Evolutionary conservation across 2,888 invertebrate genomes (phyloP), one percentile per base, ranked within the genome.

Genomic region (Rhogogaster chlorosoma): DNA sequence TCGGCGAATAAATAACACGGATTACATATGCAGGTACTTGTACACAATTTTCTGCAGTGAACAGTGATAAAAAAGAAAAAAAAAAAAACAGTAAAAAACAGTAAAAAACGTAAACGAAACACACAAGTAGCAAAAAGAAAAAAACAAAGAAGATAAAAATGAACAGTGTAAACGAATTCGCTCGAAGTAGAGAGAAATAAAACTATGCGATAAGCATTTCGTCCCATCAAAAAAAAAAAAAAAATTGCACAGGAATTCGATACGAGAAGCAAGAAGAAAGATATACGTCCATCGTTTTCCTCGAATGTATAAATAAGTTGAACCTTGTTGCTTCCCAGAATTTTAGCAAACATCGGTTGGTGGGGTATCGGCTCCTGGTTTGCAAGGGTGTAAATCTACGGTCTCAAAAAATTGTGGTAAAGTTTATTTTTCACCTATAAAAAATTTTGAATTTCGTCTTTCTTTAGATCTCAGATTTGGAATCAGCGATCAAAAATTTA

Each of bases 381-480:
- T 26, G 7, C 12, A 10, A 15, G 49, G 38, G 38, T 36, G 38
- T 75, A 36, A 15, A 36, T 75, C 18, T 18, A 36, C 9, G 73
- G 73, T 36, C n/a, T 73, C 18, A 73, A 26, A 22, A 10, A 67
- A 26, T 15, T 15, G 67, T 26, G 67, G 12, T 67, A 67, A 26
- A 73, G 73, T 73, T 38, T 73, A 42, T 73, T 73, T 73, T 73
- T 73, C 22, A 38, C 22, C 29, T 42, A 73, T 42, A 22, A 73
- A 22, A 42, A 15, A 45, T 45, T 45, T 45, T 45, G 22, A 22
- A 22, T 22, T 22, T 22, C 0, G 18, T 22, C 9, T 57, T 57
- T n/a, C n/a, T n/a, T n/a, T 22, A 22, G 57, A 57, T 9, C 0
- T 57, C 0, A 57, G 22, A 22, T 57, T 22, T 15, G 45, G 45